A percentile compares a stretch with the other conserved stretches of the same genome.
Conservation (phyloP, 2,888 invertebrate genomes). For the Bombylius discolor region DNA sequence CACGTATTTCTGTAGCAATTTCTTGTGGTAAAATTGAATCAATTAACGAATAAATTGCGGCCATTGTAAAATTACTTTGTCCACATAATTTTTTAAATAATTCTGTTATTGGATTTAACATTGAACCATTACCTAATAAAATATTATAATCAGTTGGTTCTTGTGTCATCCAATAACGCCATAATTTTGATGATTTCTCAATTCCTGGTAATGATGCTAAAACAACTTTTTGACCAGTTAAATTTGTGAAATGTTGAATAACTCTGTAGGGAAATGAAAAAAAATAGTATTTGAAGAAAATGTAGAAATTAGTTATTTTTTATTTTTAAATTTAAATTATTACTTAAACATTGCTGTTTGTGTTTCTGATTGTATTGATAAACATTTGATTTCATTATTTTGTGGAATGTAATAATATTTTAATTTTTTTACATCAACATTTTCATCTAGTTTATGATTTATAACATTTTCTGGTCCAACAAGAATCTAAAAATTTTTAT, state of each 20-base stretch:
- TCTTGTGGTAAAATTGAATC: conserved; percentile 53
- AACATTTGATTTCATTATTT: conserved; percentile 58
- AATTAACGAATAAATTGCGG: conserved; percentile 52
- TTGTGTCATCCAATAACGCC: conserved; percentile 63
- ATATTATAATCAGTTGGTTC: conserved; percentile 51
- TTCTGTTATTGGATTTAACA: conserved; percentile 42
- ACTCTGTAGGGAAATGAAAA: conserved; percentile 24
- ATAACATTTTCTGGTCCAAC: conserved; percentile 39
- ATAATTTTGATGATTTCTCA: conserved; percentile 46
- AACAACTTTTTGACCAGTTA: conserved; percentile 27
- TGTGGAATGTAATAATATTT: conserved; percentile 65
- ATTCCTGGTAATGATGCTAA: conserved; percentile 24
- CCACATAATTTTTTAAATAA: conserved; percentile 48
- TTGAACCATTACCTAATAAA: conserved; percentile 50
- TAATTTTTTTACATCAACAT: conserved; percentile 51
- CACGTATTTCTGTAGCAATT: conserved; percentile 49
- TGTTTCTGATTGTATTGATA: conserved; percentile 55
- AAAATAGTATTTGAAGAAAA: background rate
- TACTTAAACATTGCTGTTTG: conserved; percentile 47
- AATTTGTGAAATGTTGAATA: conserved; percentile 34
- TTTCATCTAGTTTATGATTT: conserved; percentile 44
- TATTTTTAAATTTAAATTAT: conserved; percentile 9
- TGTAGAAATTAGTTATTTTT: background rate
- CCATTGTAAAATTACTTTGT: conserved; percentile 50
- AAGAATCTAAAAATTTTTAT: conserved; percentile 18